Conservation (phyloP, 2,113 vertebrate species). For the Mesoclemmys tuberculata region DNA sequence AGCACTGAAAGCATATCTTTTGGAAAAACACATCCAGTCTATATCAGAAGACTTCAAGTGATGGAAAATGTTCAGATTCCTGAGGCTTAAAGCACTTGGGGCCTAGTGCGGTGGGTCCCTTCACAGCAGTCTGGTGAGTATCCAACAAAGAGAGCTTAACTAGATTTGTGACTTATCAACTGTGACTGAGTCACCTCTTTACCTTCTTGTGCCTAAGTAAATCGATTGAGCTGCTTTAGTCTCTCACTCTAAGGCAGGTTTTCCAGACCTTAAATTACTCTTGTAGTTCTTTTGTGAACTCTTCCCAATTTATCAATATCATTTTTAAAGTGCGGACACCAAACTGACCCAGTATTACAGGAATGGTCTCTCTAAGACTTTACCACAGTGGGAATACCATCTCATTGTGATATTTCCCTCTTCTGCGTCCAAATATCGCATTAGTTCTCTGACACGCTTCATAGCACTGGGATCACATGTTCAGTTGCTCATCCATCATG, state of each 20-base stretch:
- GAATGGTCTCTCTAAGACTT: neutral
- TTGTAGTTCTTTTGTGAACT: neutral
- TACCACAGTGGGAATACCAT: neutral
- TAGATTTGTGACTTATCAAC: neutral
- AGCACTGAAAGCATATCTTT: no score
- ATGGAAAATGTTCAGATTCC: no score
- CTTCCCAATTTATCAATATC: neutral
- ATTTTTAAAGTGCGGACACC: neutral
- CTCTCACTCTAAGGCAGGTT: neutral
- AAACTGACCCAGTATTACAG: neutral
- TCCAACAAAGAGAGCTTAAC: neutral
- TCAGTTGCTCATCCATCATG: neutral
- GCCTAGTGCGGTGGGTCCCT: no score
- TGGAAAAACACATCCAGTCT: no score
- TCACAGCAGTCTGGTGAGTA: no score
- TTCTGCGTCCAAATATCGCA: slow-evolving; percentile 38
- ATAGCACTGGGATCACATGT: neutral
- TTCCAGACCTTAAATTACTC: neutral
- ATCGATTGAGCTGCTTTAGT: slow-evolving; percentile 15
- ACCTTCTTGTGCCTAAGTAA: neutral
- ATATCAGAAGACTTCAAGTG: no score
- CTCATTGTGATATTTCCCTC: neutral
- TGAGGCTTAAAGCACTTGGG: no score
- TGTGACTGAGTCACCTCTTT: neutral
- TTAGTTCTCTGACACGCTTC: neutral